Evolutionary conservation across 2,888 invertebrate species (phyloP).

Genomic region (Cheilosia impressa): DNA sequence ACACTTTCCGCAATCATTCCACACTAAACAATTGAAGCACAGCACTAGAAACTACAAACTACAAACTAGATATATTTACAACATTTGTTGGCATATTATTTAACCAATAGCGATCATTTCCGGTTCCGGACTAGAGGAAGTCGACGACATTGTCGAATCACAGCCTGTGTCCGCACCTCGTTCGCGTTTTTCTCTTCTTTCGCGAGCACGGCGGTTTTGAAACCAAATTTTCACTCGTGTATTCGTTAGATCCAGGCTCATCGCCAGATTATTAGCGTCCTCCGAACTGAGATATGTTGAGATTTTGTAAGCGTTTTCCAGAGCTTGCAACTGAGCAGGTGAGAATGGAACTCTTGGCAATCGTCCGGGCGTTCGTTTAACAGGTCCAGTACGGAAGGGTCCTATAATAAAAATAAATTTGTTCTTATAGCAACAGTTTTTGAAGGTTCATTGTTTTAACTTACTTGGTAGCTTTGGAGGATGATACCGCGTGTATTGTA

Average conservation of each 20-base stretch:
- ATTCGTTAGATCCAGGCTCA: constrained; percentile 86
- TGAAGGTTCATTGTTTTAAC: constrained; percentile 76
- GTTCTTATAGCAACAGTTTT: background rate
- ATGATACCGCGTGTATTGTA: constrained; percentile 88
- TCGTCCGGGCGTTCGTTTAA: constrained; percentile 86
- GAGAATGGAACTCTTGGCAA: constrained; percentile 90
- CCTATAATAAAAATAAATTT: constrained; percentile 73
- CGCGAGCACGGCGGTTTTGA: constrained; percentile 91
- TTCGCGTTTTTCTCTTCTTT: constrained; percentile 87
- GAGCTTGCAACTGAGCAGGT: constrained; percentile 86
- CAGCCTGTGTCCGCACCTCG: constrained; percentile 73
- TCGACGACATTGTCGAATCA: constrained; percentile 82
- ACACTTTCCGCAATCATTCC: too few species aligned
- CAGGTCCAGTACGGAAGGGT: constrained; percentile 81
- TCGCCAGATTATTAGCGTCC: constrained; percentile 87
- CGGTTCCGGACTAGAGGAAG: constrained; percentile 82
- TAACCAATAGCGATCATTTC: constrained; percentile 73
- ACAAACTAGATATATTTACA: too few species aligned
- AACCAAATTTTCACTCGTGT: constrained; percentile 91
- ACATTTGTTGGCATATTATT: background rate
- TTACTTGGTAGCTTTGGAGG: constrained; percentile 88
- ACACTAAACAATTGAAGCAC: too few species aligned
- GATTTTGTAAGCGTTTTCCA: constrained; percentile 87
- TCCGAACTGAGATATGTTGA: constrained; percentile 88
- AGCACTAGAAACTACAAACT: too few species aligned